Evolutionary conservation across 2,797 vertebrate species (phyloP), one percentile per base, ranked within the genome.

Genomic region (Microchirus variegatus): DNA sequence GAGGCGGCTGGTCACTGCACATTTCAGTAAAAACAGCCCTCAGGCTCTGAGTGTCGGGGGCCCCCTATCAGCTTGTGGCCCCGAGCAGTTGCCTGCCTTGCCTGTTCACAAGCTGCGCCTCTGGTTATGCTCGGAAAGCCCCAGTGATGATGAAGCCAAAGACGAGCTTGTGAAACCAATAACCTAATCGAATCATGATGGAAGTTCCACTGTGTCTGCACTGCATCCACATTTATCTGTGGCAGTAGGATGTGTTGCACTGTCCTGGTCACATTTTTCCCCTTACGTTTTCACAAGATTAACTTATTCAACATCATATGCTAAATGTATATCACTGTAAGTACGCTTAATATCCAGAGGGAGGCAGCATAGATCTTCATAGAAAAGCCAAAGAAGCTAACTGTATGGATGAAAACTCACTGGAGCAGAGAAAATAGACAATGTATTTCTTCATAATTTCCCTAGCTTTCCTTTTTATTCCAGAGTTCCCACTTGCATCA

Each of bases 81-180:
- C n/a, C n/a, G n/a, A n/a, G n/a, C n/a, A n/a, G n/a, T n/a, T n/a
- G n/a, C n/a, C n/a, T n/a, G n/a, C n/a, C n/a, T n/a, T n/a, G n/a
- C n/a, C n/a, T n/a, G n/a, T n/a, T n/a, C n/a, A n/a, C n/a, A n/a
- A n/a, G n/a, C n/a, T n/a, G n/a, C n/a, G n/a, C n/a, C n/a, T n/a
- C n/a, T n/a, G n/a, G n/a, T n/a, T n/a, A 38, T 38, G 65, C 19
- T 46, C 35, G 73, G 62, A 46, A 16, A 73, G 10, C 41, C 40
- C 40, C n/a, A 19, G 2, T 59, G 13, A 48, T 59, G 13, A 48
- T 59, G 18, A 57, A 62, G 36, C 46, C 10, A 31, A 53, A 11
- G 17, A 45, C 35, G 60, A 66, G 26, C 87, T 78, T 85, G 78
- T 81, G 84, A 86, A 67, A 60, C 76, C 63, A 80, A 85, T 84